Conservation (phyloP, 2,113 vertebrate species). For the Ranitomeya variabilis region DNA sequence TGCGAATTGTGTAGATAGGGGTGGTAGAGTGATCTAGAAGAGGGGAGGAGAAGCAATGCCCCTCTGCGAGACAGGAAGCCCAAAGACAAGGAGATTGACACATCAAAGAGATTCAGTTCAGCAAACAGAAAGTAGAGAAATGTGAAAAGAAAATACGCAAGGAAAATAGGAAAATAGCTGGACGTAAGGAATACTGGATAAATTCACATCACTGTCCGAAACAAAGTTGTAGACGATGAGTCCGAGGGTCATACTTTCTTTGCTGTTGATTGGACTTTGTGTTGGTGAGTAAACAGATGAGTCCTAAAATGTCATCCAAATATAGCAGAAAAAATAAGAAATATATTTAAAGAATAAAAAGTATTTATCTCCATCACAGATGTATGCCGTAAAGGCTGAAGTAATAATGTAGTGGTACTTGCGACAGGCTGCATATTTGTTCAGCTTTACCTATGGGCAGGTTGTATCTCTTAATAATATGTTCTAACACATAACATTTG, state of each 20-base stretch:
- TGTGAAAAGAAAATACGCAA: neutral
- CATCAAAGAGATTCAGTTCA: constrained; percentile 19
- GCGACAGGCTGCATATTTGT: too few species aligned
- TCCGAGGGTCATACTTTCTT: neutral
- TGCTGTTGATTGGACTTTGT: neutral
- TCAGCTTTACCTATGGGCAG: too few species aligned
- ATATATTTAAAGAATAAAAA: neutral
- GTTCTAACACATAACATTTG: too few species aligned
- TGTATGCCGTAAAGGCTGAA: too few species aligned
- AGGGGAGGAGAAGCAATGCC: neutral
- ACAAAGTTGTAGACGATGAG: neutral
- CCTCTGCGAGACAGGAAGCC: neutral
- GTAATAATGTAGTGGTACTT: too few species aligned
- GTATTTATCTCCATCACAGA: too few species aligned
- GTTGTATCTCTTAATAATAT: too few species aligned
- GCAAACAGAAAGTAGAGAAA: neutral
- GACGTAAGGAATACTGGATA: neutral
- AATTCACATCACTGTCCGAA: neutral
- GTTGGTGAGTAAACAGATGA: constrained; percentile 29
- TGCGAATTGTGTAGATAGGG: neutral
- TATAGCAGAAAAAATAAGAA: neutral
- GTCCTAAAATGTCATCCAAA: neutral
- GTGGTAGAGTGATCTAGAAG: neutral
- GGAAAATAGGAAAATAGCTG: neutral
- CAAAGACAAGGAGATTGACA: neutral